phyloP scores from a whole-genome alignment of 1,140 invertebrate species.

The Bombus huntii region DNA sequence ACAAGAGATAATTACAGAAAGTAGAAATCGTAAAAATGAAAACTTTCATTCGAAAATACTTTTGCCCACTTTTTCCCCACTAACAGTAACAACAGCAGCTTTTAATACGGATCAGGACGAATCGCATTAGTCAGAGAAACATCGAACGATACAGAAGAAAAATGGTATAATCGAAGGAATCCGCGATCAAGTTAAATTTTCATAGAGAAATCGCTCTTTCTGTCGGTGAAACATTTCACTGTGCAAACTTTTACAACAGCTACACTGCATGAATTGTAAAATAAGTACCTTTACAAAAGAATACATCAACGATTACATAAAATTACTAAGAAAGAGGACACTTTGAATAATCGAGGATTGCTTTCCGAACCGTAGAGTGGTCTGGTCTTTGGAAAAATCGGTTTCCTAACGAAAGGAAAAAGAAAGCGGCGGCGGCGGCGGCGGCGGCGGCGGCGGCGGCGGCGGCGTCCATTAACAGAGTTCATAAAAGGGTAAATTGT shows the following conservation, averaged over 20 bases:
- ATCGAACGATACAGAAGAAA: no score
- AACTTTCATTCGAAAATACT: neutral
- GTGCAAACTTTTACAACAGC: no score
- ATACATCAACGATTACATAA: neutral
- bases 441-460: neutral
- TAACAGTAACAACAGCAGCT: no score
- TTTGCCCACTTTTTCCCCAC: no score
- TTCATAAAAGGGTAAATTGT: conserved; percentile 23
- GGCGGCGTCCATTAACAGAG: neutral
- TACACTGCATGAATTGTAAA: neutral
- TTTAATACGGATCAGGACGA: neutral
- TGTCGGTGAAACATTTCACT: no score
- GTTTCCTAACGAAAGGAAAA: neutral
- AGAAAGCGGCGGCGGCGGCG: neutral
- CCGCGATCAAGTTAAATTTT: neutral
- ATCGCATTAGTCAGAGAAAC: no score
- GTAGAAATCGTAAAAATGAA: neutral
- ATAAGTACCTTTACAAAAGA: neutral
- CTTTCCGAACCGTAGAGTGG: neutral
- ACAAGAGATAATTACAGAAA: neutral
- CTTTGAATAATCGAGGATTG: neutral
- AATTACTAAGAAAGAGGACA: no score
- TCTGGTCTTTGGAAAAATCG: neutral
- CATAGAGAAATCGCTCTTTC: neutral
- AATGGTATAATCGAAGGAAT: no score